Conservation (phyloP, 2,113 vertebrate species). For the Phoenicopterus ruber region DNA sequence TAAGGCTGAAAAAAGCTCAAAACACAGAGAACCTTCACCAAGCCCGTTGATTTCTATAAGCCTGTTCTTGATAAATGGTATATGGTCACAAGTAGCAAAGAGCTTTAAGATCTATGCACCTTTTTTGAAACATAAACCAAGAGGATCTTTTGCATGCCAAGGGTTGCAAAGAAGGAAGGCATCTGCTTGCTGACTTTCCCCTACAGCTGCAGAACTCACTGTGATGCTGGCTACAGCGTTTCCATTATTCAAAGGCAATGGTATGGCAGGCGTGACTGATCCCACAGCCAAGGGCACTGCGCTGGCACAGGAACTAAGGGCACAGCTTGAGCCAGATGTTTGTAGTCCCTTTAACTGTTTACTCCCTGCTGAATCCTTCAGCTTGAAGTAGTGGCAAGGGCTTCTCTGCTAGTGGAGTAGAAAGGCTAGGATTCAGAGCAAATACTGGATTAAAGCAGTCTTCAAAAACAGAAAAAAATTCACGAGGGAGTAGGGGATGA, state of each 20-base stretch:
- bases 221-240: not conserved
- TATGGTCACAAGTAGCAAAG: not conserved
- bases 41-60: not conserved
- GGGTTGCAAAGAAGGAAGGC: not conserved
- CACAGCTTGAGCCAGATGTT: constrained; percentile 19
- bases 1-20: not conserved
- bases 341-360: constrained; percentile 10
- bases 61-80: not conserved
- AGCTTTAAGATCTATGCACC: not conserved
- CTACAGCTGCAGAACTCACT: constrained; percentile 21
- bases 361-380: not conserved
- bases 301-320: not conserved
- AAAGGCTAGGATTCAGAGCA: not conserved
- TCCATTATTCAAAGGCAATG: constrained; percentile 57
- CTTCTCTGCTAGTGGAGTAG: not conserved
- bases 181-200: not conserved
- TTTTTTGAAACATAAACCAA: not conserved
- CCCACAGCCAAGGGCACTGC: not conserved
- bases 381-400: not conserved
- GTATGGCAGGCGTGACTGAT: constrained; percentile 30
- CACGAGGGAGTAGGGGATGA: not conserved
- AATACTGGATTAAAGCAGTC: not conserved
- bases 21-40: not conserved
- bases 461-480: constrained; percentile 15
- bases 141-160: not conserved